Evolutionary conservation across 2,797 vertebrate species (phyloP).

Genomic region (Lepidocolaptes lacrymiger): DNA sequence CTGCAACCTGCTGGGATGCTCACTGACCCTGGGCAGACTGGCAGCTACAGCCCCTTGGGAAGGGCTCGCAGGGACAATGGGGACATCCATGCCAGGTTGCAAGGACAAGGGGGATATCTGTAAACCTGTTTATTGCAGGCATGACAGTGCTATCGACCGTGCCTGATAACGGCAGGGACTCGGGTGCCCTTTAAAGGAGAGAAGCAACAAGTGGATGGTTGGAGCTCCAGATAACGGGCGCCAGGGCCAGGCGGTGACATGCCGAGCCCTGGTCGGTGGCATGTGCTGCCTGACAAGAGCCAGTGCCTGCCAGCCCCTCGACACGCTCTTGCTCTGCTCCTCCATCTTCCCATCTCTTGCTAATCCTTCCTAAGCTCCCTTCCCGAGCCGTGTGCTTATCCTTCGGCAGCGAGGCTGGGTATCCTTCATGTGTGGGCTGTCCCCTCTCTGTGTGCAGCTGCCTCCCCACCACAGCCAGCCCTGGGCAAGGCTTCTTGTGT

Average conservation of each 20-base stretch:
- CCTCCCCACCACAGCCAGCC: background rate
- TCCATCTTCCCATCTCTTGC: background rate
- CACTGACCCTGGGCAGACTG: accelerated
- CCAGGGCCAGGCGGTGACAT: background rate
- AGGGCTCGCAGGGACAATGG: accelerated
- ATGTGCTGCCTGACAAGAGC: slow-evolving; percentile 48
- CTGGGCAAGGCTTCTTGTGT: accelerated
- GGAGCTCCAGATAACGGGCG: background rate
- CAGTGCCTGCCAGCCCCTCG: background rate
- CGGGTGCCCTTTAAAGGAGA: slow-evolving; percentile 50
- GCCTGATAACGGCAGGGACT: background rate
- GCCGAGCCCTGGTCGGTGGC: background rate
- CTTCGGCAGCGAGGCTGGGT: accelerated
- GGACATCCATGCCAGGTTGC: background rate
- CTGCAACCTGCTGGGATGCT: accelerated
- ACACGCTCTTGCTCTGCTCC: background rate
- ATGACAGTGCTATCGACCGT: background rate
- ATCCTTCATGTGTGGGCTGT: accelerated
- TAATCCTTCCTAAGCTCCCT: background rate
- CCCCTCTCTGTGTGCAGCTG: accelerated
- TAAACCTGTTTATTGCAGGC: background rate
- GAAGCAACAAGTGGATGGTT: background rate
- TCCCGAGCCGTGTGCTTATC: accelerated
- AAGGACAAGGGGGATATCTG: slow-evolving; percentile 4
- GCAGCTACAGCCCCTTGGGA: background rate